Percentiles rank a stretch among this genome's conserved stretches.
phyloP scores from a whole-genome alignment of 2,797 vertebrate species.

The Tolypeutes matacus region DNA sequence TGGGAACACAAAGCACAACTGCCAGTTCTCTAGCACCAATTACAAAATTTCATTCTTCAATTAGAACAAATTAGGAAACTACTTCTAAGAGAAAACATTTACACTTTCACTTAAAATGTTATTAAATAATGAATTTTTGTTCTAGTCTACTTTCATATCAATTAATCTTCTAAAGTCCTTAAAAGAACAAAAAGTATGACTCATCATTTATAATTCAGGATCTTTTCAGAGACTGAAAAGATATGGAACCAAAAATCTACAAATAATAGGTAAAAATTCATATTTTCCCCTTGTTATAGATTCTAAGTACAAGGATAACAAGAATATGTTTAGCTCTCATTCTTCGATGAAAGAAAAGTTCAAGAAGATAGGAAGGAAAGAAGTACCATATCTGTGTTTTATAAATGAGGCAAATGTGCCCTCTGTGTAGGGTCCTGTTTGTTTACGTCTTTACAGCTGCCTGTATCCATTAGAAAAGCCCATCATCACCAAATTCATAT shows the following conservation, averaged over 20 bases:
- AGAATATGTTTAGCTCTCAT: not conserved
- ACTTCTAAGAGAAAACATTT: slow-evolving; percentile 36
- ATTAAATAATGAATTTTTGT: not conserved
- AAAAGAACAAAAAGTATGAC: not conserved
- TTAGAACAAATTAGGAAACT: not conserved
- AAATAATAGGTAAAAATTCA: not conserved
- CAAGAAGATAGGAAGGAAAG: not conserved
- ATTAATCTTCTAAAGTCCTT: not conserved
- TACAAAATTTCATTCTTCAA: slow-evolving; percentile 15
- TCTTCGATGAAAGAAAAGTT: not conserved
- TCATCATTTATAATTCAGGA: not conserved
- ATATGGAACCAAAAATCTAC: not conserved
- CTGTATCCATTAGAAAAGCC: too few relatives aligned
- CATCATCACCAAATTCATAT: too few relatives aligned
- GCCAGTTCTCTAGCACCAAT: not conserved
- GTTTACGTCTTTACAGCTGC: too few relatives aligned
- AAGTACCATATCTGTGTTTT: not conserved
- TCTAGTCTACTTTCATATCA: not conserved
- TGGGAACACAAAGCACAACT: slow-evolving; percentile 8
- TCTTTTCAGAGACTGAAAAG: not conserved
- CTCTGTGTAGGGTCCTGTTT: too few relatives aligned
- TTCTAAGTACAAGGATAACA: not conserved
- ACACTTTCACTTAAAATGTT: slow-evolving; percentile 4
- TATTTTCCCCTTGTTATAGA: not conserved
- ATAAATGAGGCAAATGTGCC: too few relatives aligned